phyloP scores from a whole-genome alignment of 2,797 vertebrate species.

The Mus minutoides region DNA sequence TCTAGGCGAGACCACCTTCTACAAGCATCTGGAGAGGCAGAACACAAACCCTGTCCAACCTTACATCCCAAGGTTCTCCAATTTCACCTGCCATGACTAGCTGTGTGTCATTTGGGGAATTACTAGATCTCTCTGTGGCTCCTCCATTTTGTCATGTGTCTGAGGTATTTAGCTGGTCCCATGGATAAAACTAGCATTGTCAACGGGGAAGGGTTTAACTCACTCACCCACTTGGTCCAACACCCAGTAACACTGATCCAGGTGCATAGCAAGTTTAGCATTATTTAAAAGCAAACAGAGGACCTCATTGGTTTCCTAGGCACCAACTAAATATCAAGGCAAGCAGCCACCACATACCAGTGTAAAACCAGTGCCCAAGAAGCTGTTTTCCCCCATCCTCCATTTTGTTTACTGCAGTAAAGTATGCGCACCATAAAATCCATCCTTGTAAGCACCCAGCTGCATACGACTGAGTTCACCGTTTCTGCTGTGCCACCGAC shows the following conservation, averaged over 20 bases:
- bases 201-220: too few species aligned
- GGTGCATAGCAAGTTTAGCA: background rate
- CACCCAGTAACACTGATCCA: background rate
- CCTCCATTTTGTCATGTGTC: background rate
- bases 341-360: background rate
- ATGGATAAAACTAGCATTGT: background rate
- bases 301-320: background rate
- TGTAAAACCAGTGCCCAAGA: background rate
- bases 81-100: background rate
- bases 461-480: background rate
- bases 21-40: background rate
- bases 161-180: background rate
- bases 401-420: background rate
- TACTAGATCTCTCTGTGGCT: background rate
- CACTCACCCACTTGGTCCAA: background rate
- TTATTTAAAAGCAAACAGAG: background rate
- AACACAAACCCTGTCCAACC: background rate
- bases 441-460: background rate
- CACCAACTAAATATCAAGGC: background rate
- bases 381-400: background rate
- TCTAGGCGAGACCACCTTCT: background rate
- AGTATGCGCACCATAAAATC: background rate
- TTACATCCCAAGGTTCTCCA: background rate
- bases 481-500: rapidly evolving
- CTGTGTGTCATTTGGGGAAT: background rate